phyloP scores from a whole-genome alignment of 2,888 invertebrate species.

The Theodoxus fluviatilis region DNA sequence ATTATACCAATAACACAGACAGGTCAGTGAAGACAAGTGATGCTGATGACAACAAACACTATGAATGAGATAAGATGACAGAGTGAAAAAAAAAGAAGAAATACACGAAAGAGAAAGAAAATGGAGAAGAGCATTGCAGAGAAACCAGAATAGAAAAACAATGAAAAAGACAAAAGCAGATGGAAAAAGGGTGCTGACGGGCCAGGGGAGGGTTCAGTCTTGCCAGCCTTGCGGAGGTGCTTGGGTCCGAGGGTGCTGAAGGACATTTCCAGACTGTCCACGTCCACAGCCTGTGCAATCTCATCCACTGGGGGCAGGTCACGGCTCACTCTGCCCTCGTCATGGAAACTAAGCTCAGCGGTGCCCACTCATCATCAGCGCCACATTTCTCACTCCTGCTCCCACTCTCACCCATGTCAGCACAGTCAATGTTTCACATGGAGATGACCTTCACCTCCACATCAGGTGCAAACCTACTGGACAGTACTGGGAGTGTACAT shows the following conservation, averaged over 20 bases:
- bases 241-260: conserved; percentile 82
- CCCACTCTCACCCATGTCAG: neutral
- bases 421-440: neutral
- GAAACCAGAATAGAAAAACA: neutral
- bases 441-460: neutral
- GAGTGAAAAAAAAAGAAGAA: no score
- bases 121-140: no score
- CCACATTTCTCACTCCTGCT: no score
- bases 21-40: no score
- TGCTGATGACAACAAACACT: no score
- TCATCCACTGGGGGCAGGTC: conserved; percentile 74
- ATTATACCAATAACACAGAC: no score
- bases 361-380: conserved; percentile 12
- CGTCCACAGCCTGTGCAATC: conserved; percentile 72
- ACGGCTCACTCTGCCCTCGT: conserved; percentile 69
- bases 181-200: conserved; percentile 37
- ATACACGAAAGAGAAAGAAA: no score
- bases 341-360: conserved; percentile 24
- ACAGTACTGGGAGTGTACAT: no score
- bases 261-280: conserved; percentile 83
- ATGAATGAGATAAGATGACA: no score
- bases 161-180: neutral
- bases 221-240: conserved; percentile 76
- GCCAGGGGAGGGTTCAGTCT: conserved; percentile 54
- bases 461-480: no score